Base-by-base conservation (phyloP, 2,797 vertebrate species). In the Xenentodon cancila region DNA sequence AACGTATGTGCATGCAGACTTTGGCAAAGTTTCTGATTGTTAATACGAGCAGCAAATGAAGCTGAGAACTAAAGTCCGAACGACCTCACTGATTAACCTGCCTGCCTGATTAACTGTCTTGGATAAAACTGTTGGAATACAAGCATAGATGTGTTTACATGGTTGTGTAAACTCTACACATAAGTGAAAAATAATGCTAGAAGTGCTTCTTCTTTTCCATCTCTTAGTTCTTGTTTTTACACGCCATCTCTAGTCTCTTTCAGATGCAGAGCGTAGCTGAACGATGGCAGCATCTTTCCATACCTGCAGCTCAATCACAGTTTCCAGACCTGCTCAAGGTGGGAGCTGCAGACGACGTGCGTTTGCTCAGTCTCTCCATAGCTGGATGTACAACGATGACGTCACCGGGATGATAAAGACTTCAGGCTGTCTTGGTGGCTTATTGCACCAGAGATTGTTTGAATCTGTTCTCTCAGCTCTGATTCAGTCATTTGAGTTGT, bases 151-250 rank as follows among this genome's bases (percentile, higher is more conserved):
- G 4, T n/a, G 18, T 71, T 4, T 30, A 25, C 4, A 4, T 21
- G 46, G 37, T 3, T 63, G 56, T 56, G 47, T 50, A 53, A 32
- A 43, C 59, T 32, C 21, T 54, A 30, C 52, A 76, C 66, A 70
- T 43, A 71, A 65, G 45, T 69, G 49, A 77, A 77, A 71, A 17
- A 21, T 60, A 70, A 68, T 59, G 79, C 62, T 83, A 81, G 69
- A 92, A 90, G 90, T 90, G 88, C 88, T 92, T 60, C 66, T 77
- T 63, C 71, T 85, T 79, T 67, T 34, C 12, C 34, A 5, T 8
- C 30, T 13, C 34, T 16, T 40, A 3, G 1, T 16, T 40, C 13
- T 16, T 40, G 9, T 37, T 37, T 37, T 37, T 49, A 20, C 34
- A 30, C 22, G 69, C 56, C 70, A 46, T 44, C 70, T 75, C 63